These are phyloP conservation scores for Tinamus guttatus DNA, from an alignment of 2,113 vertebrate species.

Conservation along the genomic window DNA sequence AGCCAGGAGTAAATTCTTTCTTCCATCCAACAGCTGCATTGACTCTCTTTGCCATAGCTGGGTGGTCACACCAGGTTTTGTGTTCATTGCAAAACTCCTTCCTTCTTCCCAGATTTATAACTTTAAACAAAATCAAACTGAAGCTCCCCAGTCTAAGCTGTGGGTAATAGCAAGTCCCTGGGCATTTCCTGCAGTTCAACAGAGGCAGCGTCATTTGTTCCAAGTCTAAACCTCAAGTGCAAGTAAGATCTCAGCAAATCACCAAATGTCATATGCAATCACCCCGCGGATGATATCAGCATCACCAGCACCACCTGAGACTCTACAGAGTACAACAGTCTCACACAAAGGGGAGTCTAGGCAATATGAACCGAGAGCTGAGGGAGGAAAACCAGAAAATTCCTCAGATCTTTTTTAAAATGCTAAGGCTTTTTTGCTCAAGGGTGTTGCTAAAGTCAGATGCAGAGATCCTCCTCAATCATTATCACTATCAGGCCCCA, in stretches of 20 bases:
- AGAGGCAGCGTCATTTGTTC: background rate
- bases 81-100: background rate
- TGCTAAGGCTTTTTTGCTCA: background rate
- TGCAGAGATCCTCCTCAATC: background rate
- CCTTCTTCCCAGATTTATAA: conserved; percentile 14
- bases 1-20: background rate
- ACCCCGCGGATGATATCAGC: background rate
- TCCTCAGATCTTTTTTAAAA: background rate
- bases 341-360: background rate
- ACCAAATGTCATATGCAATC: background rate
- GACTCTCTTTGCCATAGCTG: background rate
- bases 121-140: background rate
- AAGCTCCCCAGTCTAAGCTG: background rate
- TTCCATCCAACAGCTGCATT: background rate
- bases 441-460: background rate
- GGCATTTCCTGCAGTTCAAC: background rate
- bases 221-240: background rate
- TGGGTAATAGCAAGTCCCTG: background rate
- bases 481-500: background rate
- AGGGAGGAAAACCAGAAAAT: background rate
- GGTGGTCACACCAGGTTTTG: background rate
- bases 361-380: background rate
- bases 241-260: background rate
- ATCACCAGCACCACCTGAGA: background rate
- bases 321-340: background rate